These are phyloP conservation scores for Helobdella robusta DNA, from an alignment of 2,888 invertebrate species.

Conservation along the genomic window DNA sequence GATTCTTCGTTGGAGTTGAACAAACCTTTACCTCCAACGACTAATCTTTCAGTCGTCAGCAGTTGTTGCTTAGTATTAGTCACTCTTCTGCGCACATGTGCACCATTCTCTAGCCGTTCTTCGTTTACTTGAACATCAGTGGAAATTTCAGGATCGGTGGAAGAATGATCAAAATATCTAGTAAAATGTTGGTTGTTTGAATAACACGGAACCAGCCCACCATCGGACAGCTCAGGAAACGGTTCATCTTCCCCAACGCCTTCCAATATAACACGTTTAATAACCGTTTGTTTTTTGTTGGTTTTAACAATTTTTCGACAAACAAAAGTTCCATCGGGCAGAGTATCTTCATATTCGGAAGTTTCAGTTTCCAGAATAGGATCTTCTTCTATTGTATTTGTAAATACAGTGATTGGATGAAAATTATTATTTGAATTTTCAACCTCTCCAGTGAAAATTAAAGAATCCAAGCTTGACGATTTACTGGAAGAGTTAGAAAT, in stretches of 20 bases:
- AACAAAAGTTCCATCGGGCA: conserved; percentile 30
- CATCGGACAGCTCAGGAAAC: conserved; percentile 17
- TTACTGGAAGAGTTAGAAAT: conserved; percentile 21
- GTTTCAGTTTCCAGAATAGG: conserved; percentile 26
- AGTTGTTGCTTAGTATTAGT: conserved; percentile 30
- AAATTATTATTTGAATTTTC: conserved; percentile 12
- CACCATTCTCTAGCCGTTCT: conserved; percentile 26
- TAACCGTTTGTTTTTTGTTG: conserved; percentile 26
- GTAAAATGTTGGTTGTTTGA: conserved; percentile 25
- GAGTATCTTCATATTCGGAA: conserved; percentile 23
- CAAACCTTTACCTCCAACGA: conserved; percentile 26
- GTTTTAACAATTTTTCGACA: conserved; percentile 26
- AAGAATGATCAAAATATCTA: conserved; percentile 26
- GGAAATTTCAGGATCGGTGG: conserved; percentile 28
- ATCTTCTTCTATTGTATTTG: conserved; percentile 29
- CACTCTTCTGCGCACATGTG: conserved; percentile 23
- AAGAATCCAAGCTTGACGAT: conserved; percentile 23
- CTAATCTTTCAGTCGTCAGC: conserved; percentile 29
- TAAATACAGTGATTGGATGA: conserved; percentile 28
- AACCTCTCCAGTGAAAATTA: conserved; percentile 10
- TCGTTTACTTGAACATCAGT: conserved; percentile 25
- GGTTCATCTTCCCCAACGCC: conserved; percentile 28
- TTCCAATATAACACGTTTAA: conserved; percentile 28
- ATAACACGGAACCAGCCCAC: conserved; percentile 7
- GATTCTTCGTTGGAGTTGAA: conserved; percentile 20